A percentile compares a stretch with the other conserved stretches of the same genome.
Evolutionary conservation across 2,888 invertebrate genomes (phyloP).

Genomic region (Emmelina monodactyla): DNA sequence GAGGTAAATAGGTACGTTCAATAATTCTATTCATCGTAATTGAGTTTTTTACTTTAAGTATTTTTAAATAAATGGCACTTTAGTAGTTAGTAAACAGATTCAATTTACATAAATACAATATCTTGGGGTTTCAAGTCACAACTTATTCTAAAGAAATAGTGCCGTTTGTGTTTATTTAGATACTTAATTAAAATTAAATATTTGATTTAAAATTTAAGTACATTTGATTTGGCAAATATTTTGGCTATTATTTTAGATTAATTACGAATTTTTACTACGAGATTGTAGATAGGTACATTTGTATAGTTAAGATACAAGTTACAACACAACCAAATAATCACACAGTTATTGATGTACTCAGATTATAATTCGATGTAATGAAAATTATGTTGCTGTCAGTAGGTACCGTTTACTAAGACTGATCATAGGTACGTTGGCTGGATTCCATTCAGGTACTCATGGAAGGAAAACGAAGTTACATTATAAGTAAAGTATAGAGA

Average conservation of each 20-base stretch:
- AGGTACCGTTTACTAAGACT: no score
- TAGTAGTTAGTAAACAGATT: no score
- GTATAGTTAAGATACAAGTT: slow-evolving; percentile 44
- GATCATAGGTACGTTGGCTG: slow-evolving; percentile 20
- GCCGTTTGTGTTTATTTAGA: no score
- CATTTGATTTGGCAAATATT: slow-evolving; percentile 31
- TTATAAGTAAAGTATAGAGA: neutral
- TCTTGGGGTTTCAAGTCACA: no score
- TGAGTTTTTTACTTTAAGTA: no score
- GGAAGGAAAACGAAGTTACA: slow-evolving; percentile 34
- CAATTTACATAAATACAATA: no score
- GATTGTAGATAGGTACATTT: slow-evolving; percentile 38
- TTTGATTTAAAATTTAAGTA: slow-evolving; percentile 15
- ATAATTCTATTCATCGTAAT: no score
- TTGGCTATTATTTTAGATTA: slow-evolving; percentile 28
- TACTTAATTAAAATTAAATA: no score
- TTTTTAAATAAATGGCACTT: no score
- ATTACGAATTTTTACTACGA: slow-evolving; percentile 17
- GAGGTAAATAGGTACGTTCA: no score
- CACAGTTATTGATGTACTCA: slow-evolving; percentile 44
- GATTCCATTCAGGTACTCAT: slow-evolving; percentile 41
- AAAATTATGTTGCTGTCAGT: neutral
- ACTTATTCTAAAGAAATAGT: no score
- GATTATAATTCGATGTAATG: neutral
- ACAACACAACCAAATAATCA: slow-evolving; percentile 62